Base-by-base conservation (phyloP, 2,113 vertebrate genomes). In the Fulmarus glacialis region DNA sequence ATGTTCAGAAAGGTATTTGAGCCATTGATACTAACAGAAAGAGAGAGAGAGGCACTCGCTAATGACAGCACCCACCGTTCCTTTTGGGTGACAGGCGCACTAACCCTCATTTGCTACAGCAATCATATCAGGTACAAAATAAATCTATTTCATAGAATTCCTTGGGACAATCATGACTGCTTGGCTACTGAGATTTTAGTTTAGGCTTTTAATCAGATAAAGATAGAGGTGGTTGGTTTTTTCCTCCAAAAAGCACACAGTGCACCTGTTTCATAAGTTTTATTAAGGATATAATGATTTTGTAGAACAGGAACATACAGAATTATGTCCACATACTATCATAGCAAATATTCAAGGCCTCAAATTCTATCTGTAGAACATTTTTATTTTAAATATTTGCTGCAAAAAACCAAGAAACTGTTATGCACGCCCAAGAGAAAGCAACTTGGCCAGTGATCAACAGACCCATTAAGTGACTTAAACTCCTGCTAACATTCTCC, bases 391-490 rank as follows among this genome's bases (percentile, higher is more conserved):
- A n/a, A 82, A 7, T 34, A 68, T 36, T 59, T 94, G 15, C 50
- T 52, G 48, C 26, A 91, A 86, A 83, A 83, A 79, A 10, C 2
- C 11, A 71, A 74, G 21, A 68, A 84, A 79, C 52, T 45, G 47
- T n/a, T 75, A 42, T 16, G 8, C 53, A 60, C 0, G 3, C 30
- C 19, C 13, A 64, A 91, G n/a, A 81, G 74, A 94, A 92, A 91
- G 56, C 38, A 93, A 32, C 72, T 84, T 89, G 38, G 71, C 48
- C 48, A 67, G 56, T 86, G 71, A 97, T 90, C 89, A 96, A 94
- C 89, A 91, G 60, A 83, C 26, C 73, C 85, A 93, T 96, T 96
- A 97, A 93, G 53, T 47, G 64, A 85, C 80, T 97, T 92, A 87
- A 88, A 91, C 48, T 95, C 87, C 66, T 73, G 32, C n/a, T 94